Evolutionary conservation across 1,140 invertebrate species (phyloP).

Genomic region (Lerema accius): DNA sequence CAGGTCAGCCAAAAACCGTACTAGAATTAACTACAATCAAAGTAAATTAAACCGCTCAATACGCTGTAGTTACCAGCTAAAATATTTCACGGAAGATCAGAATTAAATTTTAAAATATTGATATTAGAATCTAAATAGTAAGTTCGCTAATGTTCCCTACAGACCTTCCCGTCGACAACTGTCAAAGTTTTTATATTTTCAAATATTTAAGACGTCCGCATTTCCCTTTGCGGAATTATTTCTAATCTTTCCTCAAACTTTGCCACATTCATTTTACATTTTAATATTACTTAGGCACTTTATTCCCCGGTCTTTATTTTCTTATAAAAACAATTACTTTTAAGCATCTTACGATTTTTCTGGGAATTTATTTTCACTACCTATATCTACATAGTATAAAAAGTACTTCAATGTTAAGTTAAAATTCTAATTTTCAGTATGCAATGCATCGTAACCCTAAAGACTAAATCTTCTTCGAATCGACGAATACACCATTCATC

Average conservation of each 20-base stretch:
- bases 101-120: background rate
- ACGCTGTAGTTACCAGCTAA: no score
- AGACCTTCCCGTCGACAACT: constrained; percentile 16
- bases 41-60: no score
- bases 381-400: no score
- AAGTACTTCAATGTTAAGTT: no score
- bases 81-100: no score
- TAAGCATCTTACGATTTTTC: background rate
- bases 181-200: constrained; percentile 33
- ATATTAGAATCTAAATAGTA: constrained; percentile 3
- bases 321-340: constrained; percentile 31
- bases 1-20: no score
- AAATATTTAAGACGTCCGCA: constrained; percentile 30
- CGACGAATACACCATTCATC: no score
- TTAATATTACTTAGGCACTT: constrained; percentile 25
- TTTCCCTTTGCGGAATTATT: constrained; percentile 31
- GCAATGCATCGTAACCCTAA: no score
- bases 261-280: constrained; percentile 32
- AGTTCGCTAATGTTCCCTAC: constrained; percentile 4
- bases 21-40: no score
- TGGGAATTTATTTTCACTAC: no score
- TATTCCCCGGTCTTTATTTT: constrained; percentile 19
- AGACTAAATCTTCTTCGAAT: no score
- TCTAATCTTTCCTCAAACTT: constrained; percentile 31
- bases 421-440: no score